A percentile compares a stretch with the other conserved stretches of the same genome.
These are phyloP conservation scores for Sarcophaga rosellei DNA, from an alignment of 2,888 invertebrate genomes.

Conservation along the genomic window DNA sequence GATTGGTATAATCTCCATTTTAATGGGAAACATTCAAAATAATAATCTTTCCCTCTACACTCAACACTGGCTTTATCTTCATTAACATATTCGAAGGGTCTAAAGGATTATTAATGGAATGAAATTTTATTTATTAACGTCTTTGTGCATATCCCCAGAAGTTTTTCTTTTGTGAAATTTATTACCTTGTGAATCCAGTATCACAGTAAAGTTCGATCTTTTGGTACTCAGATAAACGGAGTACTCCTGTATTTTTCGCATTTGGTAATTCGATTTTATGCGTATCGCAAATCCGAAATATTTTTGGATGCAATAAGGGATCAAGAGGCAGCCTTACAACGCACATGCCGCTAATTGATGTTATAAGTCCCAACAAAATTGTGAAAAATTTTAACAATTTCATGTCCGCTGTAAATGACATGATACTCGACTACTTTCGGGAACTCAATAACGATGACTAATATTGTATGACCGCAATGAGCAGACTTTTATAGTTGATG, in stretches of 20 bases:
- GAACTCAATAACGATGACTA: not conserved
- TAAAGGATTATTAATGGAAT: too few species aligned
- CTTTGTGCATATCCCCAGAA: too few species aligned
- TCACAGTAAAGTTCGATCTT: conserved; percentile 2
- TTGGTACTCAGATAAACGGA: not conserved
- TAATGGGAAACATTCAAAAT: conserved; percentile 17
- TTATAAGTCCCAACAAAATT: not conserved
- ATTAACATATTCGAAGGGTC: not conserved
- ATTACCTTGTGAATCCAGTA: conserved; percentile 10
- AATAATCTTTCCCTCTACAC: too few species aligned
- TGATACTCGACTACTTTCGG: not conserved
- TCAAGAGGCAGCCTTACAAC: not conserved
- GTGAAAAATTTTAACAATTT: not conserved
- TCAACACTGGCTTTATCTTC: not conserved
- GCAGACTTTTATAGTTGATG: not conserved
- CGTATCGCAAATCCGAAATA: not conserved
- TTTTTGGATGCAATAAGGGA: not conserved
- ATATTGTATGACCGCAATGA: not conserved
- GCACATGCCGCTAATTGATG: not conserved
- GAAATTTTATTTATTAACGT: too few species aligned
- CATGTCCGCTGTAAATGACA: not conserved
- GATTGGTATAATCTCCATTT: conserved; percentile 51
- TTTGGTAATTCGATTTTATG: not conserved
- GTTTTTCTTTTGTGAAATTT: not conserved
- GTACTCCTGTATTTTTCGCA: fast-evolving